These are phyloP conservation scores for Ischnus inquisitorius DNA, from an alignment of 2,888 invertebrate species.

Conservation along the genomic window DNA sequence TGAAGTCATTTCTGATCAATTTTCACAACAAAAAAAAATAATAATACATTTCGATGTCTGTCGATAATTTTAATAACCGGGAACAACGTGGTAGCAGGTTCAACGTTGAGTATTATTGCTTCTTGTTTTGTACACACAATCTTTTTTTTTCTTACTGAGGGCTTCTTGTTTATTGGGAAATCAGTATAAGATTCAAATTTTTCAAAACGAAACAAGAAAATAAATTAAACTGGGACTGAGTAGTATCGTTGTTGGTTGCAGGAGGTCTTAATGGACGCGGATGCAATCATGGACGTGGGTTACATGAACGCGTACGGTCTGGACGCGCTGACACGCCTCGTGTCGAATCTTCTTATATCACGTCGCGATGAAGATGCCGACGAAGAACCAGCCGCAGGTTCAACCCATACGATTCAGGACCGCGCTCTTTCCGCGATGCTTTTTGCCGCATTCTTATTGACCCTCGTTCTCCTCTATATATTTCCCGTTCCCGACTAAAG, in stretches of 20 bases:
- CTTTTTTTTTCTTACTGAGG: constrained; percentile 47
- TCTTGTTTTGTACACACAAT: constrained; percentile 31
- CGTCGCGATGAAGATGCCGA: constrained; percentile 76
- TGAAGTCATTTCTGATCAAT: neutral
- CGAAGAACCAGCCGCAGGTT: constrained; percentile 81
- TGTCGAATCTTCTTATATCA: constrained; percentile 79
- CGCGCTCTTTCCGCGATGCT: constrained; percentile 82
- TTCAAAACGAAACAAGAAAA: constrained; percentile 18
- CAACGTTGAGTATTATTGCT: constrained; percentile 27
- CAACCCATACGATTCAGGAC: constrained; percentile 83
- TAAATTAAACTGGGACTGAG: constrained; percentile 82
- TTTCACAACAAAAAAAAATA: constrained; percentile 1
- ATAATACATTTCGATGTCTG: constrained; percentile 14
- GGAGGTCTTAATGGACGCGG: constrained; percentile 85
- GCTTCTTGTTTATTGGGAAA: constrained; percentile 61
- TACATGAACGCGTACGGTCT: constrained; percentile 85
- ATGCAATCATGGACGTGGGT: constrained; percentile 85
- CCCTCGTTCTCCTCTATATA: constrained; percentile 85
- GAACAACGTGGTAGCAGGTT: constrained; percentile 34
- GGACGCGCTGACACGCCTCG: constrained; percentile 82
- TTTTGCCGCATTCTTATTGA: constrained; percentile 85
- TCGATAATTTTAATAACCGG: constrained; percentile 24
- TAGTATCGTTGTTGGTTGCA: constrained; percentile 85
- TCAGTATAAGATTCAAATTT: constrained; percentile 56
- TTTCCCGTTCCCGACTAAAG: constrained; percentile 86